Evolutionary conservation across 2,888 invertebrate species (phyloP).

Genomic region (Watsonalla cultraria): DNA sequence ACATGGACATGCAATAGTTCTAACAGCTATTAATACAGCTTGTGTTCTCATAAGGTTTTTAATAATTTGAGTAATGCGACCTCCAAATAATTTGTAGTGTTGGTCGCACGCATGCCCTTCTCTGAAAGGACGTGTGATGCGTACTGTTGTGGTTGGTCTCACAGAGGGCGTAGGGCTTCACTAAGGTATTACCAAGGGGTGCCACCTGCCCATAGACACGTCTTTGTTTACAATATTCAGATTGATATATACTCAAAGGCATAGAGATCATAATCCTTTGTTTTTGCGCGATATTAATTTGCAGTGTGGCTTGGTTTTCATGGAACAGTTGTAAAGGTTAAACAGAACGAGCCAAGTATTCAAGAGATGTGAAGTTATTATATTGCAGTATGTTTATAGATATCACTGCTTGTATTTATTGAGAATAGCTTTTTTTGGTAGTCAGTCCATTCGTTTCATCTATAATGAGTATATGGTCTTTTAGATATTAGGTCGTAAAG

Average conservation of each 20-base stretch:
- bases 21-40: no score
- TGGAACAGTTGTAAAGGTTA: no score
- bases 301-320: background rate
- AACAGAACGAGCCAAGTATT: no score
- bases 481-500: no score
- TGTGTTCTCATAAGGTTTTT: no score
- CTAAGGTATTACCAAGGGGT: background rate
- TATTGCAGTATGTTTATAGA: no score
- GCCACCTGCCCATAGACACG: background rate
- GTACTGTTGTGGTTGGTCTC: slow-evolving; percentile 59
- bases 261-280: background rate
- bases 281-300: background rate
- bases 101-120: slow-evolving; percentile 49
- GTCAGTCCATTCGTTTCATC: no score
- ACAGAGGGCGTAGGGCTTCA: slow-evolving; percentile 13
- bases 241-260: background rate
- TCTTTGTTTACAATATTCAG: background rate
- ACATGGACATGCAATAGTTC: no score
- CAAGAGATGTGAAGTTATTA: no score
- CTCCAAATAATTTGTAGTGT: slow-evolving; percentile 27
- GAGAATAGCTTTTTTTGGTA: no score
- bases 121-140: slow-evolving; percentile 70
- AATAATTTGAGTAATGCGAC: slow-evolving; percentile 15
- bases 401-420: no score
- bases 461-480: no score